Evolutionary conservation across 1,140 invertebrate genomes (phyloP), one percentile per base, ranked within the genome.

Genomic region (Bombus picipes): DNA sequence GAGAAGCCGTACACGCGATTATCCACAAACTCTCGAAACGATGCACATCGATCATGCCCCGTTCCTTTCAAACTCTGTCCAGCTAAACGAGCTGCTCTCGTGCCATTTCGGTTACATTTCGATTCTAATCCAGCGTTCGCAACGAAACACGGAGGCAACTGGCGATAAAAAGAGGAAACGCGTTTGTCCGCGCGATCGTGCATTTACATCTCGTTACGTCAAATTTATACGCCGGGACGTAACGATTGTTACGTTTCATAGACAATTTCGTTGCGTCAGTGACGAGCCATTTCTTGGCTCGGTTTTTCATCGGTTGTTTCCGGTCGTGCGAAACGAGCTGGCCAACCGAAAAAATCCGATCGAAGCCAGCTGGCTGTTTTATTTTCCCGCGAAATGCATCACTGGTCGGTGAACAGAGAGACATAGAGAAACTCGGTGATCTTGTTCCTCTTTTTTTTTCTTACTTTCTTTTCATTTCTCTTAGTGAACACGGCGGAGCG

Each of bases 211-310:
- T 71, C 72, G 65, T 32, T 53, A 53, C 83, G 57, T 85, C 71
- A 84, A 83, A 87, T 53, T 37, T 37, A 37, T 37, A 3, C 85
- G 59, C 53, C 81, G 73, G 66, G 77, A 83, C 70, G 76, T 81
- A 89, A 89, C 80, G 84, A 83, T 37, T 53, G 10, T 89, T 86
- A 83, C 84, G 75, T 89, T 85, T 85, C 77, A 80, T 80, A 47
- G 82, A 10, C 76, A 41, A 79, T 71, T 68, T 72, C 75, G 83
- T 85, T 85, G 25, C 68, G 71, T 32, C 53, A 53, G 72, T 72
- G 76, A 80, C 68, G 66, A 72, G 66, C 68, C 37, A 65, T 80
- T 80, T 85, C 77, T 85, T 80, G 66, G 53, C n/a, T n/a, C 32
- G 65, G 12, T 78, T 84, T 79, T 79, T 59, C 75, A 3, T 32